Percentiles rank a stretch among this genome's conserved stretches.
phyloP scores from a whole-genome alignment of 2,113 vertebrate species.

The Sardina pilchardus region DNA sequence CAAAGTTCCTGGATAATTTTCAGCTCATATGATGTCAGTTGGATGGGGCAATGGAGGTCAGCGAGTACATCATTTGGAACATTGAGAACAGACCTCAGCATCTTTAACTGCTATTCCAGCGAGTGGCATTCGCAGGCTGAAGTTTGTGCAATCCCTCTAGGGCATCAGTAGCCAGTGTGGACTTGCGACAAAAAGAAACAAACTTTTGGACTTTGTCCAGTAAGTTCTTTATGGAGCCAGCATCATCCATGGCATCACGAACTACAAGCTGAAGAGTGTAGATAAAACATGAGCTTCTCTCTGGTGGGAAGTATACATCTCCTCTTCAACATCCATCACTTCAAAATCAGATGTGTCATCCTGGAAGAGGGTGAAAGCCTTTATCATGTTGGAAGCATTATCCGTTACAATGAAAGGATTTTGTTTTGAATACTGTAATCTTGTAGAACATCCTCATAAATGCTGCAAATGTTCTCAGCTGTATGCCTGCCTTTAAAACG shows the following conservation, averaged over 20 bases:
- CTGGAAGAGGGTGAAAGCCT: constrained; percentile 19
- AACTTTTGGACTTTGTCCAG: too few species aligned
- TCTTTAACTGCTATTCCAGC: constrained; percentile 22
- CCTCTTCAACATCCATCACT: constrained; percentile 22
- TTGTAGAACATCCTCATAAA: not conserved
- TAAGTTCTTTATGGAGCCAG: too few species aligned
- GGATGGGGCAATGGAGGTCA: not conserved
- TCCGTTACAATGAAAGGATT: too few species aligned
- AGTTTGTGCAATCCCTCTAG: constrained; percentile 19
- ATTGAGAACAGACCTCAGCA: not conserved
- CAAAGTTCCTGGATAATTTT: not conserved
- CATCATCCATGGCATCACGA: too few species aligned
- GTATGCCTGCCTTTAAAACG: too few species aligned
- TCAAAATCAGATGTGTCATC: not conserved
- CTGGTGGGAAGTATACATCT: constrained; percentile 23
- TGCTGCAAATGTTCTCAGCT: not conserved
- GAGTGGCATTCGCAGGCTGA: not conserved
- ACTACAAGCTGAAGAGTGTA: too few species aligned
- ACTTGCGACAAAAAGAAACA: not conserved
- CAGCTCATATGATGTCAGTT: not conserved
- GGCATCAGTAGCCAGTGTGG: not conserved
- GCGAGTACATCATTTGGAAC: constrained; percentile 11
- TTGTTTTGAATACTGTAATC: constrained; percentile 20
- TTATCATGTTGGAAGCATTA: constrained; percentile 21
- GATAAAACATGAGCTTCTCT: not conserved